These are phyloP conservation scores for Liasis olivaceus DNA, from an alignment of 2,797 vertebrate genomes.

Conservation along the genomic window DNA sequence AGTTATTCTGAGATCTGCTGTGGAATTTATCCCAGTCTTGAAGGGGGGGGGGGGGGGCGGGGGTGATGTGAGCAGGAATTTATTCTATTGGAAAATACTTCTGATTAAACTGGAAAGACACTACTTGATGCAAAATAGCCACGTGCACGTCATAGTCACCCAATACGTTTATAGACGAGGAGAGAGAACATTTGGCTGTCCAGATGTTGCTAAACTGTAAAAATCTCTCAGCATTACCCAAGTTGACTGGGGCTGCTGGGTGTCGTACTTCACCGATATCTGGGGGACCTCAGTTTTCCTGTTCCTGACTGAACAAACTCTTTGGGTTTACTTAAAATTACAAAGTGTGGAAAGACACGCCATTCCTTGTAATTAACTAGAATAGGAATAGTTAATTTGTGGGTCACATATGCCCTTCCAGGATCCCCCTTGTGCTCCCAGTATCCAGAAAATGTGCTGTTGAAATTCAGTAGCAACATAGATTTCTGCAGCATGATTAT, in stretches of 20 bases:
- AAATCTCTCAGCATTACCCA: not conserved
- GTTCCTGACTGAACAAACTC: not conserved
- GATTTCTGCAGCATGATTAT: not conserved
- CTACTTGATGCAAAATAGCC: not conserved
- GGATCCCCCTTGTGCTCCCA: not conserved
- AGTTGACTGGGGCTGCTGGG: not conserved
- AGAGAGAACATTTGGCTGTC: not conserved
- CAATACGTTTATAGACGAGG: not conserved
- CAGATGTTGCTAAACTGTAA: not conserved
- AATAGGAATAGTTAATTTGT: not conserved
- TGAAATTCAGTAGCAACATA: not conserved
- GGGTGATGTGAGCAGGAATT: not conserved
- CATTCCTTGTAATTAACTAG: not conserved
- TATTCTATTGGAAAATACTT: not conserved
- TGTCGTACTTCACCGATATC: not conserved
- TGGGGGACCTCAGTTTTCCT: not conserved
- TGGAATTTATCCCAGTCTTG: not conserved
- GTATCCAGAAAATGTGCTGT: not conserved
- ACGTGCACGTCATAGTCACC: not conserved
- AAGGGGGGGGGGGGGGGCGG: not conserved
- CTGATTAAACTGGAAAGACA: not conserved
- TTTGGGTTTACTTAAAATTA: not conserved
- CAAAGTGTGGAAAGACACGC: not conserved
- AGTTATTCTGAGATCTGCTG: not conserved
- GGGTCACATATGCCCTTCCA: not conserved